Evolutionary conservation across 2,797 vertebrate genomes (phyloP), one percentile per base, ranked within the genome.

Genomic region (Smutsia temminckii): DNA sequence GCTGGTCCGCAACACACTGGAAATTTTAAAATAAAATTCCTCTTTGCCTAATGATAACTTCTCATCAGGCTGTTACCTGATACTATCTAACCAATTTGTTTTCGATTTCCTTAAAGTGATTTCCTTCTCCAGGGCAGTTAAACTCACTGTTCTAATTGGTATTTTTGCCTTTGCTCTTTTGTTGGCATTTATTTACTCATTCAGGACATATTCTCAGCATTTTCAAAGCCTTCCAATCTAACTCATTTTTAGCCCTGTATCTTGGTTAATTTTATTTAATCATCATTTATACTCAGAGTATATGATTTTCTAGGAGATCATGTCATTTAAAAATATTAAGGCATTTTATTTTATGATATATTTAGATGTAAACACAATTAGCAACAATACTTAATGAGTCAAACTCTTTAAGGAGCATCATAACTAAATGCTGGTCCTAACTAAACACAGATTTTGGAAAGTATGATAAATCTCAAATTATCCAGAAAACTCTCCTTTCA

Each of bases 1-100:
- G 27, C 17, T 68, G 29, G 23, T 46, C 55, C 37, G n/a, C 5
- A 79, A 64, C 32, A 34, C 18, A 87, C 4, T 21, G 21, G n/a
- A 95, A 66, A 59, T 81, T 66, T 74, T 21, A 55, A 86, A 91
- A 71, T 71, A 87, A 72, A 91, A 86, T 20, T 42, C 55, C 21
- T 84, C 27, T 78, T 53, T 86, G 37, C 20, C 57, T 51, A 83
- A 64, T 49, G 59, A 72, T 42, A 64, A 40, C 32, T 27, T 93
- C 77, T 69, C 37, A 85, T 85, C 34, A 75, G 32, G 49, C 14
- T 68, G 77, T 85, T 90, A 63, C 49, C 20, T 55, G 53, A 32
- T 81, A 68, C 42, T 91, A 37, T 25, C 21, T 81, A 86, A 78
- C 25, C 72, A 72, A 80, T 42, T 68, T 68, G n/a, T 61, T 81